Evolutionary conservation across 2,113 vertebrate species (phyloP).

Genomic region (Pelobates fuscus): DNA sequence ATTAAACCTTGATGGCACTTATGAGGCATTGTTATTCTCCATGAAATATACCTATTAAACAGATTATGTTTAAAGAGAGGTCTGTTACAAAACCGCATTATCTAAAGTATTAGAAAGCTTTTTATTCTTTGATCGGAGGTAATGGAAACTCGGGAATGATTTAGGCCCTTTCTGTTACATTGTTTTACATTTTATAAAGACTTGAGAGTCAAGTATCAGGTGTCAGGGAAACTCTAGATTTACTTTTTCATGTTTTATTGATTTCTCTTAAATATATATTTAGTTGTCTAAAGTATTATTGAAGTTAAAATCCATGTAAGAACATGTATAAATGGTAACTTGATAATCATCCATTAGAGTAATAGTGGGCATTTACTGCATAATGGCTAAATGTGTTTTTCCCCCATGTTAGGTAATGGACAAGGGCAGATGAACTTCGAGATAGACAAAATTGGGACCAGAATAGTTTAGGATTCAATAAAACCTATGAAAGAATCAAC

Average conservation of each 20-base stretch:
- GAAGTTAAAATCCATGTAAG: constrained; percentile 17
- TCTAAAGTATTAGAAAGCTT: constrained; percentile 45
- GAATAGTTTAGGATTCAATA: background rate
- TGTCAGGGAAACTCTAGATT: constrained; percentile 42
- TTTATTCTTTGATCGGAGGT: constrained; percentile 44
- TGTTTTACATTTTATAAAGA: constrained; percentile 39
- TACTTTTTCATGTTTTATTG: constrained; percentile 33
- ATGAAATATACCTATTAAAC: constrained; percentile 45
- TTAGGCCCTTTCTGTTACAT: constrained; percentile 37
- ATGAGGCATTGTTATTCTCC: constrained; percentile 31
- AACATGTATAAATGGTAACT: constrained; percentile 31
- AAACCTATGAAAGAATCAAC: too few relatives aligned
- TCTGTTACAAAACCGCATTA: constrained; percentile 40
- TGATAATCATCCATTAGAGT: constrained; percentile 37
- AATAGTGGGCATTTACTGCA: constrained; percentile 8
- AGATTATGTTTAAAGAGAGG: constrained; percentile 47
- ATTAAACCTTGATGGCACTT: constrained; percentile 42
- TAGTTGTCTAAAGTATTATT: constrained; percentile 30
- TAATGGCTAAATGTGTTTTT: constrained; percentile 3
- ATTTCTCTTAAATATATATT: constrained; percentile 42
- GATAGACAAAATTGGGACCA: background rate
- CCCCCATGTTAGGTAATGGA: background rate
- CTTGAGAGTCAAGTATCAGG: constrained; percentile 36
- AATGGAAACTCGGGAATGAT: constrained; percentile 44
- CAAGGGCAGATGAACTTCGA: background rate